phyloP scores from a whole-genome alignment of 2,888 invertebrate species.

The Bellardia bayeri region DNA sequence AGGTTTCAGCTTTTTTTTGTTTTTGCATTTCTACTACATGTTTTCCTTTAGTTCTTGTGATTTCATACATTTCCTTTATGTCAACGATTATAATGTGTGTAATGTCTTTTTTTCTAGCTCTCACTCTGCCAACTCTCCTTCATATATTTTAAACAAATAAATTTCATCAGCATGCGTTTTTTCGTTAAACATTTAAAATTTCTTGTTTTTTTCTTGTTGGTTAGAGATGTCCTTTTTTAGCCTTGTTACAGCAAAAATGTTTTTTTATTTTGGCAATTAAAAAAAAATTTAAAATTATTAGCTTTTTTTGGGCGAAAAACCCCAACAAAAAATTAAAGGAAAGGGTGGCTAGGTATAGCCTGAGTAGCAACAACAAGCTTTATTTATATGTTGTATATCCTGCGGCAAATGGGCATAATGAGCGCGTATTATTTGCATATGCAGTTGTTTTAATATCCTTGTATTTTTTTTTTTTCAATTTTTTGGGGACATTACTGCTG shows the following conservation, averaged over 20 bases:
- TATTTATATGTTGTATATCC: slow-evolving; percentile 74
- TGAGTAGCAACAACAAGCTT: slow-evolving; percentile 65
- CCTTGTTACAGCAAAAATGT: slow-evolving; percentile 27
- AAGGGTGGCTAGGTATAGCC: background rate
- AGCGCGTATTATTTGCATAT: slow-evolving; percentile 77
- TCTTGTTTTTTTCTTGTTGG: slow-evolving; percentile 47
- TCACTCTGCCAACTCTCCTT: background rate
- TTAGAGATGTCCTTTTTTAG: slow-evolving; percentile 70
- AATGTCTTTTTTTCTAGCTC: slow-evolving; percentile 49
- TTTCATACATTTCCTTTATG: slow-evolving; percentile 72
- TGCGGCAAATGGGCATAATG: slow-evolving; percentile 83
- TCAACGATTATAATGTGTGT: slow-evolving; percentile 74
- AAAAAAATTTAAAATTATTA: slow-evolving; percentile 82
- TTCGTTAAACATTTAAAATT: slow-evolving; percentile 55
- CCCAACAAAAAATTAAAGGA: background rate
- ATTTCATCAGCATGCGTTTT: slow-evolving; percentile 78
- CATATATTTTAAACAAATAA: slow-evolving; percentile 79
- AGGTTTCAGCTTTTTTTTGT: slow-evolving; percentile 56
- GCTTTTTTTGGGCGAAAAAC: slow-evolving; percentile 74
- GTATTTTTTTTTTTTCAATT: slow-evolving; percentile 44
- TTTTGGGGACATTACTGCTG: background rate
- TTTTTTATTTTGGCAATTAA: slow-evolving; percentile 69
- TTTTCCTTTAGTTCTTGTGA: slow-evolving; percentile 61
- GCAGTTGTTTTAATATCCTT: slow-evolving; percentile 72
- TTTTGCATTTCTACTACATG: slow-evolving; percentile 23